phyloP scores from a whole-genome alignment of 2,888 invertebrate genomes.

The Hydrotaea cyrtoneurina region DNA sequence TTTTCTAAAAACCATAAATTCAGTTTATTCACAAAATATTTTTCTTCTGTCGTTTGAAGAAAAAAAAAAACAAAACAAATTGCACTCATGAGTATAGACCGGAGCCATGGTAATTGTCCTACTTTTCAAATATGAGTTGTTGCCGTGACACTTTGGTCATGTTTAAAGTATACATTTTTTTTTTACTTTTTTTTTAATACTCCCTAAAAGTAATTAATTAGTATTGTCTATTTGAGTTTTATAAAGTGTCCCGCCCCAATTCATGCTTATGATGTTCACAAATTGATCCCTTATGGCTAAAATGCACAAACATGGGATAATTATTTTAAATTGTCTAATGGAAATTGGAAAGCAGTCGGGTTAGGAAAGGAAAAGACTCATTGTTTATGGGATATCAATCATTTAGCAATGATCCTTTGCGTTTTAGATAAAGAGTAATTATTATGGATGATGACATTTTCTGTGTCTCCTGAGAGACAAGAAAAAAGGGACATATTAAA shows the following conservation, averaged over 20 bases:
- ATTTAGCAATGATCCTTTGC: neutral
- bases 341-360: neutral
- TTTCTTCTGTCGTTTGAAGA: neutral
- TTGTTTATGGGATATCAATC: neutral
- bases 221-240: neutral
- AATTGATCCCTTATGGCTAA: slow-evolving; percentile 2
- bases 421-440: neutral
- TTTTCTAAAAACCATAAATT: no score
- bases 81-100: neutral
- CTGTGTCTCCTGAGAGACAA: neutral
- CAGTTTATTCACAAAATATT: no score
- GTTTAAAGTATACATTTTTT: neutral
- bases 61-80: neutral
- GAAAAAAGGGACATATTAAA: no score
- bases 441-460: neutral
- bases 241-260: neutral
- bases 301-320: neutral
- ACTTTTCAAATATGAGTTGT: no score
- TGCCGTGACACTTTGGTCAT: neutral
- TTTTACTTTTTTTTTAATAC: neutral
- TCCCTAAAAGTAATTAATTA: neutral
- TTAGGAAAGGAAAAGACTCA: neutral
- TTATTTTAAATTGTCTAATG: neutral
- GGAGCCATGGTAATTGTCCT: neutral
- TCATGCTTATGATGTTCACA: neutral